These are phyloP conservation scores for Fratercula arctica DNA, from an alignment of 2,797 vertebrate species.

Conservation along the genomic window DNA sequence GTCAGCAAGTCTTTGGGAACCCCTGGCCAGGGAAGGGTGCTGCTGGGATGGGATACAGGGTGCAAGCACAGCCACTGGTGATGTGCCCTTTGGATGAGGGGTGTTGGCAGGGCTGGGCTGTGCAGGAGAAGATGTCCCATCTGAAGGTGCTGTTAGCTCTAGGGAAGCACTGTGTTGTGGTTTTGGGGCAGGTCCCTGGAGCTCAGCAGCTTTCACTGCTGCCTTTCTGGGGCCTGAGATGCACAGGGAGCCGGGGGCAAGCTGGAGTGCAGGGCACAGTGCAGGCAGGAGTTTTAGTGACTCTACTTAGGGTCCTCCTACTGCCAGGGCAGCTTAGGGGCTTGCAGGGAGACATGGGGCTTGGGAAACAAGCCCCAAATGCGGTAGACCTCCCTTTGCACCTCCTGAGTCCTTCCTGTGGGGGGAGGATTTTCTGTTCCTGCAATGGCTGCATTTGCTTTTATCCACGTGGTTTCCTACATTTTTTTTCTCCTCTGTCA, in stretches of 20 bases:
- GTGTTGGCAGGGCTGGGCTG: neutral
- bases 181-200: neutral
- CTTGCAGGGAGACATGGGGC: neutral
- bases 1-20: neutral
- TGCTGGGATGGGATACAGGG: neutral
- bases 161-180: fast-evolving
- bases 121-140: neutral
- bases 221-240: neutral
- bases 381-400: neutral
- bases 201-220: neutral
- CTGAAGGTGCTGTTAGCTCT: neutral
- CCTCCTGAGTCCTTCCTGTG: neutral
- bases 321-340: neutral
- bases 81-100: neutral
- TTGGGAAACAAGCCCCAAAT: fast-evolving
- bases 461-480: neutral
- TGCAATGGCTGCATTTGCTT: neutral
- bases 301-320: neutral
- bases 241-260: neutral
- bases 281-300: neutral
- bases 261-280: neutral
- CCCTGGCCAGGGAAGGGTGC: neutral
- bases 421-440: neutral
- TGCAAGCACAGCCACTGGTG: neutral
- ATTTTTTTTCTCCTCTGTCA: neutral